phyloP scores from a whole-genome alignment of 2,888 invertebrate genomes.

The Zelleria hepariella region DNA sequence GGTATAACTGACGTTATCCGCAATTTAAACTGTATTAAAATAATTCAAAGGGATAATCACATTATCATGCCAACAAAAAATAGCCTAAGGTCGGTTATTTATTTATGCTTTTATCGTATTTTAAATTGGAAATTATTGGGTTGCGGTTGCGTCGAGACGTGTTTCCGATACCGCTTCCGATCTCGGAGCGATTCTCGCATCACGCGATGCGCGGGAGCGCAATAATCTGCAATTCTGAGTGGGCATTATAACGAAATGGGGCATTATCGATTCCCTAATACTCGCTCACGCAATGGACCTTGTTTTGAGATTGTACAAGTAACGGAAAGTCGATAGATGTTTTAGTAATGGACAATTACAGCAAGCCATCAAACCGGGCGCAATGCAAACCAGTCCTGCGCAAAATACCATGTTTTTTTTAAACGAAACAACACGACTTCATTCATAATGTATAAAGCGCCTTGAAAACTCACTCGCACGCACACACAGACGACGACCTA shows the following conservation, averaged over 20 bases:
- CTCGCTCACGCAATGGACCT: neutral
- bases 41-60: conserved; percentile 37
- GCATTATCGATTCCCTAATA: neutral
- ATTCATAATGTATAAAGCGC: conserved; percentile 66
- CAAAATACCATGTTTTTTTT: conserved; percentile 56
- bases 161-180: conserved; percentile 66
- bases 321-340: neutral
- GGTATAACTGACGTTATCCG: conserved; percentile 33
- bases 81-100: conserved; percentile 56
- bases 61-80: conserved; percentile 20
- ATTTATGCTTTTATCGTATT: conserved; percentile 22
- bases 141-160: conserved; percentile 66
- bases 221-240: neutral
- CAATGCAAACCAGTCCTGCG: conserved; percentile 54
- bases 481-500: conserved; percentile 31
- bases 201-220: conserved; percentile 43
- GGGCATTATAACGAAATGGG: conserved; percentile 1
- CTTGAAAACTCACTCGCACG: conserved; percentile 41
- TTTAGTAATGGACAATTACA: conserved; percentile 48
- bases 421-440: conserved; percentile 56
- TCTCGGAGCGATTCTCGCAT: conserved; percentile 26
- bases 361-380: conserved; percentile 51
- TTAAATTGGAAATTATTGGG: conserved; percentile 61
- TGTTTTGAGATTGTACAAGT: neutral
- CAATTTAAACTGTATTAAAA: conserved; percentile 16